A percentile compares a stretch with the other conserved stretches of the same genome.
Evolutionary conservation across 2,888 invertebrate species (phyloP).

Genomic region (Gibbula magus): DNA sequence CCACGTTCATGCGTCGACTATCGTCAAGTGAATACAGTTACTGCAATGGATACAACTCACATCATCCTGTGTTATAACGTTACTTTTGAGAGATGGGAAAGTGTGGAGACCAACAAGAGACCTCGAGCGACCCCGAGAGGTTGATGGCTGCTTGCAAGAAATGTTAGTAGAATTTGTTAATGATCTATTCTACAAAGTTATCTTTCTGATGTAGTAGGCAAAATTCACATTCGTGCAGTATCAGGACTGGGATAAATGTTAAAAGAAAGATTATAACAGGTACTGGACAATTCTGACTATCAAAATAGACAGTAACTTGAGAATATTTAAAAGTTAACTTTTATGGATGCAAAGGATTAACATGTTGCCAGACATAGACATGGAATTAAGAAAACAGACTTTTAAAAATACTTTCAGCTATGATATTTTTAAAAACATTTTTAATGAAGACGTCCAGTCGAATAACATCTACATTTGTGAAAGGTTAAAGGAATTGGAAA

Average conservation of each 20-base stretch:
- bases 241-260: no score
- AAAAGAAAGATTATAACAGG: not conserved
- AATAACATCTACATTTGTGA: no score
- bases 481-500: no score
- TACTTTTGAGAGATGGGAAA: conserved; percentile 38
- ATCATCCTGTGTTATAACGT: conserved; percentile 36
- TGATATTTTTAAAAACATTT: no score
- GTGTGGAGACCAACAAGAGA: conserved; percentile 38
- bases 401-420: no score
- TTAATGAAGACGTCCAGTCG: no score
- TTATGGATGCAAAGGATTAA: no score
- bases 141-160: conserved; percentile 29
- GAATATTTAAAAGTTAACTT: no score
- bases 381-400: no score
- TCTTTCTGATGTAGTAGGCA: not conserved
- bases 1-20: not conserved
- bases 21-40: not conserved
- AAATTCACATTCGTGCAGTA: not conserved
- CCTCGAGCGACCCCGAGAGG: conserved; percentile 28
- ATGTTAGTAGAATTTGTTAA: not conserved
- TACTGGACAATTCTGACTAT: no score
- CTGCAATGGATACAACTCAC: conserved; percentile 36
- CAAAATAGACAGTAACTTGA: no score
- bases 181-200: not conserved
- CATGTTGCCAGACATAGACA: no score